Base-by-base conservation (phyloP, 2,888 invertebrate genomes). In the Ormia ochracea region DNA sequence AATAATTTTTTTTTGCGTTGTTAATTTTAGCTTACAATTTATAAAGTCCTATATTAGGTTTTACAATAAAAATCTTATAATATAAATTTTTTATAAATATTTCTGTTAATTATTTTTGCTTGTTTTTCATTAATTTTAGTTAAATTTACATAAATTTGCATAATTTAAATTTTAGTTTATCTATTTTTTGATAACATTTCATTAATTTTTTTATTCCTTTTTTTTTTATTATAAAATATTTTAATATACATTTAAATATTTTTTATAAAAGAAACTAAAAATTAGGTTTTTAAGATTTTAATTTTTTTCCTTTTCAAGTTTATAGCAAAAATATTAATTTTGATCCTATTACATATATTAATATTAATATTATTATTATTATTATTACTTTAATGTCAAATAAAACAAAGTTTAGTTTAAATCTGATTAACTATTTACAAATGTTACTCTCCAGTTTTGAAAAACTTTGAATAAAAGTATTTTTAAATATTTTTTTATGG, bases 21-120 rank as follows among this genome's bases (percentile, higher is more conserved):
- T 76, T 82, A 70, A 78, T 69, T 81, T 73, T 82, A 78, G 78
- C 83, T 79, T 78, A 81, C 36, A 77, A 36, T 74, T 78, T 77
- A 79, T 61, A 80, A 61, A 76, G 56, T 68, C 68, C 76, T 76
- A 73, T 68, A 68, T 63, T 69, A 80, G 58, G 80, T 68, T 70
- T 80, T 73, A 80, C 76, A 80, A 78, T 75, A 72, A 78, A 83
- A 83, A 68, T 82, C 80, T 81, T 82, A 77, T 79, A 68, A 69
- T 78, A 81, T 82, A 80, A 82, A 78, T 81, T 66, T 21, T 66
- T 58, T 66, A 19, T 65, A 56, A 65, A 56, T 65, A 58, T 65
- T n/a, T 41, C 33, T 56, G 21, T 61, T 52, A 33, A 54, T 54
- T 33, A 14, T 41, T 41, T 28, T 50, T 50, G 3, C 26, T 54